Evolutionary conservation across 2,888 invertebrate genomes (phyloP), one percentile per base, ranked within the genome.

Genomic region (Amorpha juglandis): DNA sequence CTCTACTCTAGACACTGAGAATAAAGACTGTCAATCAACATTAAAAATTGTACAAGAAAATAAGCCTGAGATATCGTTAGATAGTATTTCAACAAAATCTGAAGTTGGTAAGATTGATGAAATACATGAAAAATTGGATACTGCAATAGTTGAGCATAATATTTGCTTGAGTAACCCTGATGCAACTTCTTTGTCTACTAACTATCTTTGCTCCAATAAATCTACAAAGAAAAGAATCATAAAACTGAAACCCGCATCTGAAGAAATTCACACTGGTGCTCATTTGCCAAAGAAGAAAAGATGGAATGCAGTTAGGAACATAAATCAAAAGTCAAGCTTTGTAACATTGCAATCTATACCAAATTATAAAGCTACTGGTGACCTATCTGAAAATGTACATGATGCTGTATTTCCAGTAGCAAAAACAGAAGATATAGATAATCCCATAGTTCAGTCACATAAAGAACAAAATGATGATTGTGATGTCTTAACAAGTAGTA

Each of bases 291-390:
- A 47, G 19, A 19, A 8, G 35, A 63, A 47, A 63, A 38, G 66
- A 63, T 66, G 66, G 66, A 63, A 35, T 66, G 21, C n/a, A 45
- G 33, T 27, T 7, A 66, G 33, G 47, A 53, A 53, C 8, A 19
- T 0, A 42, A 19, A 11, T 11, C 38, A 42, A 12, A 19, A 19
- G 11, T 7, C 6, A 42, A 38, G 12, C 6, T 19, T 12, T 21
- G 19, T 7, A 42, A 19, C 11, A 42, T 38, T 58, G 42, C 42
- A 58, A 58, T 42, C 38, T 19, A 7, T 12, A 11, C 38, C 19
- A 42, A 9, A 58, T 16, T 0, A 38, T 19, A 16, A 58, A 19
- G 19, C 1, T 42, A 6, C 19, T 58, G 19, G 38, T 19, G 6
- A 12, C 19, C 42, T 19, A 12, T 9, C 8, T 33, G 33, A 38